Evolutionary conservation across 2,888 invertebrate genomes (phyloP).

Genomic region (Papilio gigon): DNA sequence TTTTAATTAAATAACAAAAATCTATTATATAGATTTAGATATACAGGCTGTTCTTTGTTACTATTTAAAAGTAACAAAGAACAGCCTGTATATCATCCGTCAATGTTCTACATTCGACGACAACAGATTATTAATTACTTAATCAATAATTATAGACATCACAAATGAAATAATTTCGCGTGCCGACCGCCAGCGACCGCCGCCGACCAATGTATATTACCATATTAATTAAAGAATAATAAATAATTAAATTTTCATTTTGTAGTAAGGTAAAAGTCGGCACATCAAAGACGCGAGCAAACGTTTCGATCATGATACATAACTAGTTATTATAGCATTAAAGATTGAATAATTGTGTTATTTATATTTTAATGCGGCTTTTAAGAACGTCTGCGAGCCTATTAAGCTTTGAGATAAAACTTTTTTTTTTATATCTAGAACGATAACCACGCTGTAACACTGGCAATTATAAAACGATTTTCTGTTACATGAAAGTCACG

Average conservation of each 20-base stretch:
- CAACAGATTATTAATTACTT: slow-evolving; percentile 49
- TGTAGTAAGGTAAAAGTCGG: slow-evolving; percentile 66
- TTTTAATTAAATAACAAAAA: no score
- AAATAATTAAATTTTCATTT: slow-evolving; percentile 59
- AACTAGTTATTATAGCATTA: slow-evolving; percentile 47
- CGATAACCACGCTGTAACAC: slow-evolving; percentile 28
- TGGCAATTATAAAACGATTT: slow-evolving; percentile 28
- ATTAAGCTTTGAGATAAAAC: slow-evolving; percentile 24
- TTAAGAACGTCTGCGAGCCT: slow-evolving; percentile 31
- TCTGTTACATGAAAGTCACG: not conserved
- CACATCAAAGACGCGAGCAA: slow-evolving; percentile 54
- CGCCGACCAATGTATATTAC: slow-evolving; percentile 60
- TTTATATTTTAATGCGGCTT: slow-evolving; percentile 48
- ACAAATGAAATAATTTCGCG: slow-evolving; percentile 56
- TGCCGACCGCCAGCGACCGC: slow-evolving; percentile 59
- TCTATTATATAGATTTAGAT: no score
- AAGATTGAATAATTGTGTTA: slow-evolving; percentile 54
- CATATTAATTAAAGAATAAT: slow-evolving; percentile 59
- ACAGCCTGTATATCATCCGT: slow-evolving; percentile 39
- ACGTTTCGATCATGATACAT: slow-evolving; percentile 36
- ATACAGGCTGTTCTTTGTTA: no score
- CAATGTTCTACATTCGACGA: slow-evolving; percentile 44
- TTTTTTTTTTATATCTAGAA: slow-evolving; percentile 29
- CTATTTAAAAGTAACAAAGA: not conserved
- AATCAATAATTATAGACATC: slow-evolving; percentile 60